A percentile compares a stretch with the other conserved stretches of the same genome.
Conservation (phyloP, 2,888 invertebrate genomes). For the Stenodera caucasica region DNA sequence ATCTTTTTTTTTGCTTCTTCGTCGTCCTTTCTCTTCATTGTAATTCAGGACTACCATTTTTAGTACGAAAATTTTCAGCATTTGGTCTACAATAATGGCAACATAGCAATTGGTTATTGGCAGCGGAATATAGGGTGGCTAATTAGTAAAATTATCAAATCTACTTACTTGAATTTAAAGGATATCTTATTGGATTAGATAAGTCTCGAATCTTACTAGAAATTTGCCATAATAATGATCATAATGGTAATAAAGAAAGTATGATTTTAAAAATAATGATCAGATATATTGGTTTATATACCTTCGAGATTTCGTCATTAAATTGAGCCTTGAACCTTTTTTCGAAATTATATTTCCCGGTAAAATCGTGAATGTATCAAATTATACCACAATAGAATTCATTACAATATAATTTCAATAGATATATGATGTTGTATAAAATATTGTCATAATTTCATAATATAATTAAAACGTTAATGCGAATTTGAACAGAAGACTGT, state of each 20-base stretch:
- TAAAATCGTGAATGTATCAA: conserved; percentile 1
- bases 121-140: background rate
- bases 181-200: too few relatives aligned
- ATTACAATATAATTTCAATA: background rate
- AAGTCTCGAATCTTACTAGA: background rate
- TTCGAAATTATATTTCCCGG: conserved; percentile 1
- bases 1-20: conserved; percentile 14
- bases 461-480: too few relatives aligned
- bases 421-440: background rate
- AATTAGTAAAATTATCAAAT: background rate
- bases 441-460: too few relatives aligned
- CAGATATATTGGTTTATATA: background rate
- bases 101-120: background rate
- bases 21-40: background rate
- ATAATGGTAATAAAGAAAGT: background rate
- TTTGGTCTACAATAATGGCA: background rate
- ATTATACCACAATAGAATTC: background rate
- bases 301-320: background rate
- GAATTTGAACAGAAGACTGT: background rate
- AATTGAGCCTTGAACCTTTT: conserved; percentile 6
- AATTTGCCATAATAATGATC: background rate
- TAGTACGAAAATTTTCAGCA: background rate
- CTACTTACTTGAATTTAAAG: too few relatives aligned
- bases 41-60: background rate
- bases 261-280: background rate